Evolutionary conservation across 2,888 invertebrate genomes (phyloP).

Genomic region (Cosmorhoe ocellata): DNA sequence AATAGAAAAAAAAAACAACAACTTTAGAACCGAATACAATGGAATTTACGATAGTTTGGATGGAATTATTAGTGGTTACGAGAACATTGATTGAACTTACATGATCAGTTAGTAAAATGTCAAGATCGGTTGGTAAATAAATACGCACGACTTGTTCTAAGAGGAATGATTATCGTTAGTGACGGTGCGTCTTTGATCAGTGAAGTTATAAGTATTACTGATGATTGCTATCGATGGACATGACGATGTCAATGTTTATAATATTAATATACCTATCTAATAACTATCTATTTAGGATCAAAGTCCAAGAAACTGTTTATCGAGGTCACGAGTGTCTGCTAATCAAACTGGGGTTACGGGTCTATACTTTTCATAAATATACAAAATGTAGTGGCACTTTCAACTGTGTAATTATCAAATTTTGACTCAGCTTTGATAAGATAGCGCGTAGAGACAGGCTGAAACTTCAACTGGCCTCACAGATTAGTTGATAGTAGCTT

Average conservation of each 20-base stretch:
- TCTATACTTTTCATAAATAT: conserved; percentile 20
- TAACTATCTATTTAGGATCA: conserved; percentile 26
- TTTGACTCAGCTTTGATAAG: too few relatives aligned
- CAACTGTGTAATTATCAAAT: too few relatives aligned
- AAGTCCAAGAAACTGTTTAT: conserved; percentile 39
- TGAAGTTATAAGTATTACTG: conserved; percentile 38
- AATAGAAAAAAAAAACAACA: conserved; percentile 58
- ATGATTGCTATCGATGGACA: conserved; percentile 38
- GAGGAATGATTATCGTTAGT: conserved; percentile 38
- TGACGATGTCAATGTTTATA: conserved; percentile 35
- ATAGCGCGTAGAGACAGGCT: too few relatives aligned
- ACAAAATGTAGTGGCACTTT: conserved; percentile 15
- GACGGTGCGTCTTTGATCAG: conserved; percentile 44
- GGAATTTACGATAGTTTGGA: not conserved
- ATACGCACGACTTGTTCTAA: conserved; percentile 42
- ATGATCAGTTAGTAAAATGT: conserved; percentile 54
- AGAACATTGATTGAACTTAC: conserved; percentile 36
- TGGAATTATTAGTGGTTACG: conserved; percentile 13
- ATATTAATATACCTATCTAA: too few relatives aligned
- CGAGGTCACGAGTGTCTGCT: conserved; percentile 20
- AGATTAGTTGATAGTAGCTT: too few relatives aligned
- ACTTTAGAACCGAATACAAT: conserved; percentile 5
- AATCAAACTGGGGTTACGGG: conserved; percentile 24
- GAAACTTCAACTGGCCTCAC: too few relatives aligned
- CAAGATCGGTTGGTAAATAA: conserved; percentile 50